Evolutionary conservation across 2,113 vertebrate species (phyloP).

Genomic region (Empidonax alnorum): DNA sequence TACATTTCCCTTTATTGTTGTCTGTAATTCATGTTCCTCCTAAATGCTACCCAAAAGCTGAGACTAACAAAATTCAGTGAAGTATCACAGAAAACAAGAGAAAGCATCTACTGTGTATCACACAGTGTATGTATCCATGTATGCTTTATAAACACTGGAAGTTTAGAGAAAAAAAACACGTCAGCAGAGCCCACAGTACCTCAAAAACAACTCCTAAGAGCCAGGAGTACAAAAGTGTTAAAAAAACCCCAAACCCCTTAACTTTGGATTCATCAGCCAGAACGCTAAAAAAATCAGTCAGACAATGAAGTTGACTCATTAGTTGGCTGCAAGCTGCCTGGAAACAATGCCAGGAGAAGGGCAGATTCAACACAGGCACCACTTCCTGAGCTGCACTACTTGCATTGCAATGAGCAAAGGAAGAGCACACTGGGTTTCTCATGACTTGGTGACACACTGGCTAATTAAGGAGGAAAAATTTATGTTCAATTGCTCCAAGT

Average conservation of each 20-base stretch:
- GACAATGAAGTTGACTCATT: background rate
- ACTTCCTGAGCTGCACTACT: background rate
- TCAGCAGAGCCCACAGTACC: background rate
- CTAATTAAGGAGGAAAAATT: background rate
- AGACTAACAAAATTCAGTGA: background rate
- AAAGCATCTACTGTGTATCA: background rate
- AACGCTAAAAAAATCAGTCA: background rate
- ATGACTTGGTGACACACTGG: background rate
- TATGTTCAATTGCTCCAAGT: background rate
- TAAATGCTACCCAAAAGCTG: background rate
- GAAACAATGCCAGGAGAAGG: background rate
- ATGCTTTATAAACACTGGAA: background rate
- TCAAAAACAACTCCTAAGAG: background rate
- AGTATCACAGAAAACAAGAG: background rate
- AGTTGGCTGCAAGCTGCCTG: background rate
- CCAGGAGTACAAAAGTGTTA: background rate
- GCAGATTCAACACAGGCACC: background rate
- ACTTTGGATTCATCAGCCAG: background rate
- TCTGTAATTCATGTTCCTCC: background rate
- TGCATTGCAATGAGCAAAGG: conserved; percentile 17
- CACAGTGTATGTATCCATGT: background rate
- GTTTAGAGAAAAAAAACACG: background rate
- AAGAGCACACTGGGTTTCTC: background rate
- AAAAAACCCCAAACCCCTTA: background rate
- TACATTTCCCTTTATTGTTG: background rate